phyloP scores from a whole-genome alignment of 2,797 vertebrate species.

The Pantherophis alleghaniensis region DNA sequence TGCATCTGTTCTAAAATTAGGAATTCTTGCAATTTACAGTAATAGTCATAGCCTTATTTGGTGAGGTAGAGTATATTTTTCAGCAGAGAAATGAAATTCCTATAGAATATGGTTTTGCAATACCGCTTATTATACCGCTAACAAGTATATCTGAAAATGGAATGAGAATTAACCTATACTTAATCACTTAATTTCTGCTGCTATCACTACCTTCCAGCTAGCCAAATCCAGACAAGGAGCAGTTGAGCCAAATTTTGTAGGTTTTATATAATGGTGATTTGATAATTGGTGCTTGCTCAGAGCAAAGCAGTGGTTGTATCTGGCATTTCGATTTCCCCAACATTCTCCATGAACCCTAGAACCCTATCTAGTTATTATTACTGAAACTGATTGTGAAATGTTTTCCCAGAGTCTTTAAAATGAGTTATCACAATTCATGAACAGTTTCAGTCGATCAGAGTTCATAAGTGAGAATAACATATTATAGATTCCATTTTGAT shows the following conservation, averaged over 20 bases:
- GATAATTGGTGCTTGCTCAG: neutral
- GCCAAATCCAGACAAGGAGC: neutral
- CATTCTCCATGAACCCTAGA: neutral
- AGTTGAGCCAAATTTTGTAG: neutral
- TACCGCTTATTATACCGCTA: neutral
- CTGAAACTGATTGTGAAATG: neutral
- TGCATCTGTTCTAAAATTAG: neutral
- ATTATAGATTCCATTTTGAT: neutral
- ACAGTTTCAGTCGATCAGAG: constrained; percentile 1
- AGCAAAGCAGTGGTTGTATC: neutral
- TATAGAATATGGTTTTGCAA: neutral
- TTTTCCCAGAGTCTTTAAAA: neutral
- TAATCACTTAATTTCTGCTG: neutral
- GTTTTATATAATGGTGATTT: neutral
- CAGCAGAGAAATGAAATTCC: neutral
- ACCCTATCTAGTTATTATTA: neutral
- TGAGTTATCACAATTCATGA: neutral
- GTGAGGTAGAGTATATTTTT: neutral
- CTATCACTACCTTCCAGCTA: neutral
- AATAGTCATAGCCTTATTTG: neutral
- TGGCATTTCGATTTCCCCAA: neutral
- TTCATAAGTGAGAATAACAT: neutral
- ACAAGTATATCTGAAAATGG: neutral
- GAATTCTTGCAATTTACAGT: neutral
- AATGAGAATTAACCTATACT: neutral